Conservation (phyloP, 1,140 invertebrate species). For the Palaemon carinicauda region DNA sequence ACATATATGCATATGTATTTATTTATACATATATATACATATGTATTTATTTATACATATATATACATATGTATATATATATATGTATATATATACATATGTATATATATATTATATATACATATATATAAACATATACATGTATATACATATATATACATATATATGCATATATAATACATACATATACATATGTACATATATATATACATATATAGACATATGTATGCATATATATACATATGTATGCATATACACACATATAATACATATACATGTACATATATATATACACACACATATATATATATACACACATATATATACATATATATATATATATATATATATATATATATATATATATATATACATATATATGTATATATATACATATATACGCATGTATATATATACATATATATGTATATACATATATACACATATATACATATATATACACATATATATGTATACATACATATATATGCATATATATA, state of each 20-base stretch:
- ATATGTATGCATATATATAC: no score
- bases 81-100: background rate
- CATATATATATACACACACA: no score
- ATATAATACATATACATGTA: no score
- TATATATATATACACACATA: background rate
- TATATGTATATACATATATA: no score
- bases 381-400: no score
- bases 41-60: background rate
- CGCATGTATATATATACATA: no score
- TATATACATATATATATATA: no score
- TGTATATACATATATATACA: no score
- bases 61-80: background rate
- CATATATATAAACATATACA: background rate
- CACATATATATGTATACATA: background rate
- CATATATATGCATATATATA: background rate
- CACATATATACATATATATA: background rate
- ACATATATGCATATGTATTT: background rate
- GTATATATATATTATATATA: background rate
- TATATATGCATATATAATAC: background rate
- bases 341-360: no score
- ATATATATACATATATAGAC: background rate
- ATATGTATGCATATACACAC: no score
- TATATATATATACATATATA: background rate
- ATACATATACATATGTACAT: no score
- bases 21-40: background rate